These are phyloP conservation scores for Xenops minutus DNA, from an alignment of 2,797 vertebrate species.

Conservation along the genomic window DNA sequence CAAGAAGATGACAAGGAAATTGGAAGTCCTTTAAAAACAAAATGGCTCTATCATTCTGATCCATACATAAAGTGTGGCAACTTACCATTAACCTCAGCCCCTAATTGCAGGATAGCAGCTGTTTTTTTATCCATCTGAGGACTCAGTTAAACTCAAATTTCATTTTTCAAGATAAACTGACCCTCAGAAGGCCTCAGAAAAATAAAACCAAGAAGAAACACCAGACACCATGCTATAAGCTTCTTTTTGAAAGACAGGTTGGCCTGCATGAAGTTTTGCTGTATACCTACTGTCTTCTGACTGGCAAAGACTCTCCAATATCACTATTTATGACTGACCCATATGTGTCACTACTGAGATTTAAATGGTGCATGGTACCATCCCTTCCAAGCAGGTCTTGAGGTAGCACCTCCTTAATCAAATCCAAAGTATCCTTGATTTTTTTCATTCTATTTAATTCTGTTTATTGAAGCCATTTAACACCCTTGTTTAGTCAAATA, in stretches of 20 bases:
- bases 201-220: not conserved
- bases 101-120: not conserved
- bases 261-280: not conserved
- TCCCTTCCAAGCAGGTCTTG: conserved; percentile 14
- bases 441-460: conserved; percentile 57
- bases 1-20: not conserved
- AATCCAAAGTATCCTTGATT: conserved; percentile 13
- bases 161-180: not conserved
- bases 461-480: conserved; percentile 61
- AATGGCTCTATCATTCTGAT: not conserved
- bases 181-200: not conserved
- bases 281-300: not conserved
- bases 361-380: not conserved
- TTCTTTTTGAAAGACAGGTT: not conserved
- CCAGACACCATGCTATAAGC: not conserved
- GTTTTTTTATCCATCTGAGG: not conserved
- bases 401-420: conserved; percentile 59
- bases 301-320: not conserved
- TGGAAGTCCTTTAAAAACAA: not conserved
- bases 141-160: not conserved
- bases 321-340: not conserved
- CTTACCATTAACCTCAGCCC: not conserved
- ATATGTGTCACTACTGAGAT: not conserved
- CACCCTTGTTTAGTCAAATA: conserved; percentile 61
- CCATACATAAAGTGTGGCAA: not conserved